Base-by-base conservation (phyloP, 2,113 vertebrate species). In the Casuarius casuarius region DNA sequence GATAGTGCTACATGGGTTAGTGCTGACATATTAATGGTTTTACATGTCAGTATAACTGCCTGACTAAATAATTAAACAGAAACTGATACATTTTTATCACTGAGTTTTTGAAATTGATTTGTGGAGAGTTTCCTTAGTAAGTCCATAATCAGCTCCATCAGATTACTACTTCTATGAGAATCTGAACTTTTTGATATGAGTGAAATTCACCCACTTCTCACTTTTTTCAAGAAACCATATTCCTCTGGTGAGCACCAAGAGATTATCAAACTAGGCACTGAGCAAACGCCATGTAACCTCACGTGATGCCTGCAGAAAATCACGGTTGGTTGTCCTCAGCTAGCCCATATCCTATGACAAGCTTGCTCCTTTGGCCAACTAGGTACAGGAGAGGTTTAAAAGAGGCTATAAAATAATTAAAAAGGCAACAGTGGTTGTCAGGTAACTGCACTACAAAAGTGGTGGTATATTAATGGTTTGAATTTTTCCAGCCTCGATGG, bases 21-120 rank as follows among this genome's bases (percentile, higher is more conserved):
- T 81, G 44, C 33, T 68, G 67, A 31, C 17, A 12, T 63, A 62
- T 79, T 79, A 84, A 74, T 51, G 42, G 8, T 67, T 94, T 78
- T 62, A 76, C 11, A 48, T 65, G 33, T 49, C 56, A 58, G 26
- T 22, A 5, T 40, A 84, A 40, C 3, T 75, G 3, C 6, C 12
- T 58, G 13, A 72, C 17, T 68, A 62, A 84, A 58, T 56, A 86
- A 63, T 51, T 42, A 62, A 82, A 51, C 51, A 48, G 66, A 83
- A 84, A 84, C 22, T 9, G 12, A 84, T 56, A 52, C 12, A 54
- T 84, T 91, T 89, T 94, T 95, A 71, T 65, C 15, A 44, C 10
- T 29, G 11, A 83, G 16, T n/a, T 78, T 93, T 97, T 18, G 40
- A 92, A 92, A 29, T 12, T 89, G n/a, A 72, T 79, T 91, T 65